Conservation (phyloP, 1,140 invertebrate genomes). For the Cotesia vestalis region DNA sequence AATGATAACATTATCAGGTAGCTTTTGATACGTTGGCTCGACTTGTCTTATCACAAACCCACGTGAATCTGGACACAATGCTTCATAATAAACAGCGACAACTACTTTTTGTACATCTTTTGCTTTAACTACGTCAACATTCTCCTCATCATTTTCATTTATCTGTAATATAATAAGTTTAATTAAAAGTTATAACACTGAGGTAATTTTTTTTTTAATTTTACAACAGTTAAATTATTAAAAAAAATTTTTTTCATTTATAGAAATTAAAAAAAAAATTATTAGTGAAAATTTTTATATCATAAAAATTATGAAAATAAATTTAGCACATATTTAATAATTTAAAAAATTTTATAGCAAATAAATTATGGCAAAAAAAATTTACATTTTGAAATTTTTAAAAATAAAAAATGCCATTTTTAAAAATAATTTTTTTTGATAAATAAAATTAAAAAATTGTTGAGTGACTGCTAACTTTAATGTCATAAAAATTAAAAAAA, state of each 20-base stretch:
- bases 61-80: conserved; percentile 89
- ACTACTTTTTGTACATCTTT: conserved; percentile 62
- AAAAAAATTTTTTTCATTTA: not conserved
- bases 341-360: too few relatives aligned
- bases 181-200: conserved; percentile 22
- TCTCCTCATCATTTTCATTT: conserved; percentile 31
- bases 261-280: too few relatives aligned
- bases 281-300: too few relatives aligned
- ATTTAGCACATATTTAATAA: too few relatives aligned
- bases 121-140: conserved; percentile 17
- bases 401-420: too few relatives aligned
- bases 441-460: too few relatives aligned
- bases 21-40: conserved; percentile 72
- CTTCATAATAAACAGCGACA: conserved; percentile 90
- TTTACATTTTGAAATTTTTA: too few relatives aligned
- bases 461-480: too few relatives aligned
- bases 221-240: not conserved
- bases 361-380: too few relatives aligned
- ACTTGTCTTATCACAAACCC: conserved; percentile 84
- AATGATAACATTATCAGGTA: conserved; percentile 72
- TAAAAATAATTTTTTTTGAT: too few relatives aligned
- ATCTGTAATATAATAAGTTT: conserved; percentile 42
- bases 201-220: not conserved
- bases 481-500: too few relatives aligned
- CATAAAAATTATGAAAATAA: too few relatives aligned